Evolutionary conservation across 2,113 vertebrate species (phyloP).

Genomic region (Phyllopteryx taeniolatus): DNA sequence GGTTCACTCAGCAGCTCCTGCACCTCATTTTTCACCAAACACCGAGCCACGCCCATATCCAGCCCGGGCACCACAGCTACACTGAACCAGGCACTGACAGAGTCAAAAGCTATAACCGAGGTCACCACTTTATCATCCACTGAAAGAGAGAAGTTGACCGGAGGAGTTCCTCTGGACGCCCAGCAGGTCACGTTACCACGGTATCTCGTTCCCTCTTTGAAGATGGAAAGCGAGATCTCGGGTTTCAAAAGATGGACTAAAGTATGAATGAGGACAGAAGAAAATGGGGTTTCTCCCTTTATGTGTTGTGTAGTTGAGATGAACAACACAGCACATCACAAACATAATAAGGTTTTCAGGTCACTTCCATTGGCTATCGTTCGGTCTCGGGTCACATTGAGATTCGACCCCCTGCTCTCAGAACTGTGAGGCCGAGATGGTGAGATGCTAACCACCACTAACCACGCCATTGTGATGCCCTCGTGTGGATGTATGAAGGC

Average conservation of each 20-base stretch:
- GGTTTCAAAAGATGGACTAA: slow-evolving; percentile 69
- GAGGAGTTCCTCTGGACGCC: slow-evolving; percentile 66
- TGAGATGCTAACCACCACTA: too few relatives aligned
- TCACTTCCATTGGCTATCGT: too few relatives aligned
- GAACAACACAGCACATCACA: too few relatives aligned
- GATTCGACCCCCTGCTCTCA: too few relatives aligned
- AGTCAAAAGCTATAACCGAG: neutral
- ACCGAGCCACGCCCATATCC: slow-evolving; percentile 53
- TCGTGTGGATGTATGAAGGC: too few relatives aligned
- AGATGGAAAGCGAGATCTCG: slow-evolving; percentile 57
- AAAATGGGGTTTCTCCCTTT: neutral
- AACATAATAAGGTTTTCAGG: too few relatives aligned
- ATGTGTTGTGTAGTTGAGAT: too few relatives aligned
- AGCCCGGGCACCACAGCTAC: slow-evolving; percentile 34
- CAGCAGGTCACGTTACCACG: slow-evolving; percentile 66
- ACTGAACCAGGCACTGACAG: slow-evolving; percentile 60
- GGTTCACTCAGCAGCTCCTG: slow-evolving; percentile 55
- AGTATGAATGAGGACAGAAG: neutral
- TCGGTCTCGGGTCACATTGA: too few relatives aligned
- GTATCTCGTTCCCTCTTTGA: slow-evolving; percentile 31
- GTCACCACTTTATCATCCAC: slow-evolving; percentile 32
- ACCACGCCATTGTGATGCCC: too few relatives aligned
- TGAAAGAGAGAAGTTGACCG: slow-evolving; percentile 62
- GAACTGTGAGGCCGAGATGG: too few relatives aligned
- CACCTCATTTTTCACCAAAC: slow-evolving; percentile 51